These are phyloP conservation scores for Mesocricetus auratus DNA, from an alignment of 2,113 vertebrate species.

Conservation along the genomic window DNA sequence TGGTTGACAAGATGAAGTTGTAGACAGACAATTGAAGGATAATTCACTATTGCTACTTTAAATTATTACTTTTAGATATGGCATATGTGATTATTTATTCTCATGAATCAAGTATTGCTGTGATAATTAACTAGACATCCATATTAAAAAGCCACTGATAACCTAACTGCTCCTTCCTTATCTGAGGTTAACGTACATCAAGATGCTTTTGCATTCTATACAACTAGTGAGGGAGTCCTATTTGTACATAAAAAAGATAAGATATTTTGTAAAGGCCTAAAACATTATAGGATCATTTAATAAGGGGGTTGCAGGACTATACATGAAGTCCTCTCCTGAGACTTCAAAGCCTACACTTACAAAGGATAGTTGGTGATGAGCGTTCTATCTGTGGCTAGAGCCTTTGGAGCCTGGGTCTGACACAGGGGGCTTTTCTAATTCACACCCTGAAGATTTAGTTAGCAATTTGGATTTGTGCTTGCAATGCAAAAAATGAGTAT, in stretches of 20 bases:
- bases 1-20: background rate
- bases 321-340: background rate
- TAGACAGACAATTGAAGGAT: background rate
- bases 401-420: background rate
- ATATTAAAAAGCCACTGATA: background rate
- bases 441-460: background rate
- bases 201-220: background rate
- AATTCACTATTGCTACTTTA: background rate
- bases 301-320: background rate
- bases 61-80: slow-evolving; percentile 29
- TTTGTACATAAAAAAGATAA: background rate
- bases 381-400: background rate
- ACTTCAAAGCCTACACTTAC: background rate
- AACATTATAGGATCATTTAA: background rate
- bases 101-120: slow-evolving; percentile 39
- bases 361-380: background rate
- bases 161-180: background rate
- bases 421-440: background rate
- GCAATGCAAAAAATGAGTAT: background rate
- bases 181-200: background rate
- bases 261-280: slow-evolving; percentile 21
- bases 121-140: slow-evolving; percentile 22
- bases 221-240: background rate
- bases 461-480: background rate
- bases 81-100: background rate